phyloP scores from a whole-genome alignment of 2,888 invertebrate species.

The Herminia tarsipennalis region DNA sequence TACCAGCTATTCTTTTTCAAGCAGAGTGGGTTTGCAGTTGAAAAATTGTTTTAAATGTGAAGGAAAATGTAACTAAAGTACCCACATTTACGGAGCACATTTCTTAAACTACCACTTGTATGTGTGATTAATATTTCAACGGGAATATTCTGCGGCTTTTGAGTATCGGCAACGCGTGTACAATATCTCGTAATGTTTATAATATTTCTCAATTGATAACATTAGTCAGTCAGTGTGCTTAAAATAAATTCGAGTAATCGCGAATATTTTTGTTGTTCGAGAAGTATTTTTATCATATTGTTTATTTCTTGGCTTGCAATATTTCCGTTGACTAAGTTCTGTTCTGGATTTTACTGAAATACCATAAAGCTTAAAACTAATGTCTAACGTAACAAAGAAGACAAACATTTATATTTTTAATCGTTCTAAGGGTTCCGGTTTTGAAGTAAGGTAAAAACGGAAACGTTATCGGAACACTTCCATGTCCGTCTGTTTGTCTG shows the following conservation, averaged over 20 bases:
- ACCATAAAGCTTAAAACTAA: too few relatives aligned
- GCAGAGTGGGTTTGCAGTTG: slow-evolving; percentile 19
- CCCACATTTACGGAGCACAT: slow-evolving; percentile 21
- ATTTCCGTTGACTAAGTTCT: too few relatives aligned
- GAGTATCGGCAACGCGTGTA: slow-evolving; percentile 19
- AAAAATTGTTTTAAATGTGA: slow-evolving; percentile 40
- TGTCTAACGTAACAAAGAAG: too few relatives aligned
- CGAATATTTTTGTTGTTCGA: background rate
- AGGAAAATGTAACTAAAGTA: slow-evolving; percentile 23
- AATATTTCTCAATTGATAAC: slow-evolving; percentile 19
- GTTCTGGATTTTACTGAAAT: too few relatives aligned
- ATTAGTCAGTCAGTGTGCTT: slow-evolving; percentile 13
- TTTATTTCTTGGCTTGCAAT: too few relatives aligned
- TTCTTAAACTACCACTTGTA: slow-evolving; percentile 32
- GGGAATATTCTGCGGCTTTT: slow-evolving; percentile 36
- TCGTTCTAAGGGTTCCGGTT: too few relatives aligned
- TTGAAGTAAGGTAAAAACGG: too few relatives aligned
- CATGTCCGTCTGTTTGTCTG: too few relatives aligned
- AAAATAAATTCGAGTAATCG: background rate
- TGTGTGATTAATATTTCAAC: slow-evolving; percentile 44
- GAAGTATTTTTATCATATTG: background rate
- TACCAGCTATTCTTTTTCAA: slow-evolving; percentile 44
- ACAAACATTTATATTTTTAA: too few relatives aligned
- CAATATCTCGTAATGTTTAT: slow-evolving; percentile 27
- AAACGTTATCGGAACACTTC: too few relatives aligned